Base-by-base conservation (phyloP, 2,888 invertebrate genomes). In the Eurytoma adleriae region DNA sequence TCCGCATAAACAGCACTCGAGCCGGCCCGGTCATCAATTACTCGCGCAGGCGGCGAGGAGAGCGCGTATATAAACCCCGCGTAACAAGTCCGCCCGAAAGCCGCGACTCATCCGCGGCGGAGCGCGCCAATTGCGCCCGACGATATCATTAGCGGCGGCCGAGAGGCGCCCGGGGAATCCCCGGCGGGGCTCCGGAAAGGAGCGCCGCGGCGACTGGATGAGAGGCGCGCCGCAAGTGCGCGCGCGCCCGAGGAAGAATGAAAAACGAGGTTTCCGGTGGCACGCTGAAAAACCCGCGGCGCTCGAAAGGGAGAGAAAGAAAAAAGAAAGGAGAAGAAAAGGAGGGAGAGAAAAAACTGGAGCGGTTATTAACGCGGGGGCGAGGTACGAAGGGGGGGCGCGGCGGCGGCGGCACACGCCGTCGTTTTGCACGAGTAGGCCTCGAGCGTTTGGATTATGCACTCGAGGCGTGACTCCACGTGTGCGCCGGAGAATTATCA, bases 331-430 rank as follows among this genome's bases (percentile, higher is more conserved):
- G 48, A 57, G 56, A 18, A 64, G 18, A n/a, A 48, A 24, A 30
- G 27, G 64, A 40, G 40, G n/a, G 54, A 27, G 40, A 61, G 68
- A 67, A 61, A 69, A 74, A 79, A 74, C 64, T 75, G 70, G 66
- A 79, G 70, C 74, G 70, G 74, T 79, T 79, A 79, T 75, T 74
- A 75, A 64, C 50, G 75, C 48, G 64, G 78, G 57, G 59, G 14
- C 13, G 18, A 5, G 2, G 62, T 27, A 5, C 59, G 40, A 30
- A 30, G 30, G 30, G 30, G 30, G 30, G 5, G 3, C 30, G 40
- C 10, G 40, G 4, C 10, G 40, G 7, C 5, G 14, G 54, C n/a
- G 4, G n/a, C 16, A 54, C 7, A 18, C 50, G 24, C 68, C 74
- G 70, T 74, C 70, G 74, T 70, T 75, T 75, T 50, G 70, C 79